Base-by-base conservation (phyloP, 2,888 invertebrate species). In the Conops quadrifasciatus region DNA sequence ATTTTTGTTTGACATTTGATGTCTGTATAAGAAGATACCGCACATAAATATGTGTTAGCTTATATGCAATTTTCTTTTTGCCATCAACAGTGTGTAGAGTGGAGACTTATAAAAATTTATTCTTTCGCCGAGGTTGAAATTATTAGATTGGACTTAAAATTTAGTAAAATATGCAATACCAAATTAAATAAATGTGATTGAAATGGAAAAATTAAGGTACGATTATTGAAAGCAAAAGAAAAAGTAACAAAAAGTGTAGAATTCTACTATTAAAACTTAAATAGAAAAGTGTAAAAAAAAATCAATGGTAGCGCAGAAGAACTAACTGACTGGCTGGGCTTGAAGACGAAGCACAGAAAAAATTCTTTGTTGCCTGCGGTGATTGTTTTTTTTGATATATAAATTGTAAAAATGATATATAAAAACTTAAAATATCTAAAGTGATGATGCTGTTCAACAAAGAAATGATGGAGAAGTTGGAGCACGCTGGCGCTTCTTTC, bases 251-350 rank as follows among this genome's bases (percentile, higher is more conserved):
- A 24, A 53, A 26, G 21, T 1, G 4, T 24, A 36, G 15, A 24
- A 19, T 53, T 7, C 21, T n/a, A 21, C n/a, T 59, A 21, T 19
- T 15, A 28, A 72, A 43, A n/a, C 63, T 21, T 47, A 28, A 47
- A 69, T 58, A 56, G 13, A 71, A 72, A 72, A 69, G 75, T 76
- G 77, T 49, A 56, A 76, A 81, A 80, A 56, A 76, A 81, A 81
- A 81, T 81, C 81, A 81, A 81, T 81, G 80, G 78, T 76, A 78
- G 74, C 72, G 77, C 73, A 76, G 65, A 62, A 68, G 26, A 56
- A n/a, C n/a, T n/a, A n/a, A n/a, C n/a, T n/a, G 70, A 67, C 49
- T 68, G 69, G 67, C 53, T 59, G 67, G 24, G 11, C 64, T 28
- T 45, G 21, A 45, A 64, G 66, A 68, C 49, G 62, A 71, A 74